Evolutionary conservation across 2,888 invertebrate species (phyloP).

Genomic region (Epicampocera succincta): DNA sequence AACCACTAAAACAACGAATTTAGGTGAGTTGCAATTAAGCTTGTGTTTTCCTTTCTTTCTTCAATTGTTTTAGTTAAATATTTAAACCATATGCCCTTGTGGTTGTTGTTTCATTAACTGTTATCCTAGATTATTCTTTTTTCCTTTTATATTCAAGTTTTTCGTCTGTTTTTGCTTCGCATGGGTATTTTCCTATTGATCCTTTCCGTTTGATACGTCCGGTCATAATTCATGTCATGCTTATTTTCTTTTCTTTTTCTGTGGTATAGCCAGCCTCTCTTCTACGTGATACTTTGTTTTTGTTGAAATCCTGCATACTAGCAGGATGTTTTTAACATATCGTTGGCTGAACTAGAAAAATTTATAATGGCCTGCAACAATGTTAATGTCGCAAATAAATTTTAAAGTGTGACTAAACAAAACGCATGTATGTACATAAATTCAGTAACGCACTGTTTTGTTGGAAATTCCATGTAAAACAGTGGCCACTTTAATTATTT

Average conservation of each 20-base stretch:
- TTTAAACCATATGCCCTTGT: background rate
- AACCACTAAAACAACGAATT: conserved; percentile 29
- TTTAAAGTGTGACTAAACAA: too few species aligned
- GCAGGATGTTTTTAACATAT: background rate
- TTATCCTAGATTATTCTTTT: conserved; percentile 47
- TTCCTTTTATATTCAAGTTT: conserved; percentile 13
- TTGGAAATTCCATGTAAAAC: too few species aligned
- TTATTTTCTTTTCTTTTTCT: conserved; percentile 14
- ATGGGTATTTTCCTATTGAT: conserved; percentile 58
- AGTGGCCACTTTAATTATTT: too few species aligned
- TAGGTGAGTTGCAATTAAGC: conserved; percentile 63
- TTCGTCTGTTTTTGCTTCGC: background rate
- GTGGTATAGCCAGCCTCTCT: background rate
- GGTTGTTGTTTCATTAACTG: background rate
- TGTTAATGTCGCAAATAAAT: too few species aligned
- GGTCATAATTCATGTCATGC: conserved; percentile 39
- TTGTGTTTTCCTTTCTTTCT: conserved; percentile 7
- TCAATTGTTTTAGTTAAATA: conserved; percentile 38
- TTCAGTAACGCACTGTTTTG: too few species aligned
- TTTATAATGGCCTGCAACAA: too few species aligned
- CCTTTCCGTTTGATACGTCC: conserved; percentile 62
- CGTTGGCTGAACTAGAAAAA: conserved; percentile 19
- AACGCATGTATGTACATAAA: too few species aligned
- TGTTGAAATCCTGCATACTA: background rate
- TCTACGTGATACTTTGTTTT: background rate